These are phyloP conservation scores for Drosophila kepulauana DNA, from an alignment of 1,140 invertebrate genomes.

Conservation along the genomic window DNA sequence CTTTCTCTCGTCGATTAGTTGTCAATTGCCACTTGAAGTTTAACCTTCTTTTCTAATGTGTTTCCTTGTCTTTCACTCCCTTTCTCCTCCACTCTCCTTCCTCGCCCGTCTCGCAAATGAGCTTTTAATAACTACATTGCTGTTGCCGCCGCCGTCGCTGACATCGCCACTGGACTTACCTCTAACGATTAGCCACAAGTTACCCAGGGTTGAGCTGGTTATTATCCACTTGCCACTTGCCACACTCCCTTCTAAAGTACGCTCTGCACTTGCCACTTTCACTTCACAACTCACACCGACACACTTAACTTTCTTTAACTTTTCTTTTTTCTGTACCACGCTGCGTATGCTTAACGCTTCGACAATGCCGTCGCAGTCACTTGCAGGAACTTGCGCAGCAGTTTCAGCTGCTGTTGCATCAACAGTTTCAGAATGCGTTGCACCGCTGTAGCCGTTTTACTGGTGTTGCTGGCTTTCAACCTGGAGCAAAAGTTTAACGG, in stretches of 20 bases:
- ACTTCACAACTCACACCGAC: background rate
- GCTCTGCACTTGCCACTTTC: background rate
- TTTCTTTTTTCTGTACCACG: constrained; percentile 8
- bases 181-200: constrained; percentile 80
- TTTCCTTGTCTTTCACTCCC: background rate
- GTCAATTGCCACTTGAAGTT: background rate
- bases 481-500: constrained; percentile 25
- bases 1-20: background rate
- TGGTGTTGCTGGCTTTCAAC: constrained; percentile 47
- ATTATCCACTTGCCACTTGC: constrained; percentile 14
- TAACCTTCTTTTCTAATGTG: constrained; percentile 12
- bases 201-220: constrained; percentile 80
- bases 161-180: constrained; percentile 60
- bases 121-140: constrained; percentile 71
- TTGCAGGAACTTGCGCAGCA: constrained; percentile 79
- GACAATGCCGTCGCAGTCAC: constrained; percentile 71
- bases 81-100: background rate
- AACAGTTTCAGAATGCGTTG: constrained; percentile 82
- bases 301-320: too few species aligned
- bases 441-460: constrained; percentile 84
- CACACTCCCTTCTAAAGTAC: constrained; percentile 13
- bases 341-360: constrained; percentile 65
- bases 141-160: background rate
- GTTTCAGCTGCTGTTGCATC: constrained; percentile 84
- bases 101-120: constrained; percentile 38